Percentiles rank a stretch among this genome's conserved stretches.
Conservation (phyloP, 2,888 invertebrate species). For the Gymnosoma rotundatum region DNA sequence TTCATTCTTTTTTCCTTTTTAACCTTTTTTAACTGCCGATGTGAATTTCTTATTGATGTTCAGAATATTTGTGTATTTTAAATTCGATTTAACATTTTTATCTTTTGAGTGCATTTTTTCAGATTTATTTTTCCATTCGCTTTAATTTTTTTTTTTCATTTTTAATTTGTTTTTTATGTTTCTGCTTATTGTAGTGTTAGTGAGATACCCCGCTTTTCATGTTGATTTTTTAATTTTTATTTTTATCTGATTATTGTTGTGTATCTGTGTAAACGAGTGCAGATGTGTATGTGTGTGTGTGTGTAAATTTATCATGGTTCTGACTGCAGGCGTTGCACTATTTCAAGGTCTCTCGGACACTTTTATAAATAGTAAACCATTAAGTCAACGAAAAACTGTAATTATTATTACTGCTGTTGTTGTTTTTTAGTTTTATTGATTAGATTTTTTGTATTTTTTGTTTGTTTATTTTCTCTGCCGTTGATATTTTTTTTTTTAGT, state of each 20-base stretch:
- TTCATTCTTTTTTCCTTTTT: constrained; percentile 28
- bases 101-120: constrained; percentile 65
- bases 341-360: constrained; percentile 76
- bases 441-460: constrained; percentile 13
- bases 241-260: constrained; percentile 52
- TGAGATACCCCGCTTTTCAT: constrained; percentile 40
- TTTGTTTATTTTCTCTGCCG: constrained; percentile 10
- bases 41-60: constrained; percentile 50
- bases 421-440: constrained; percentile 14
- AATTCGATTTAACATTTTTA: constrained; percentile 46
- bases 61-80: constrained; percentile 27
- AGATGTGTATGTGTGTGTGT: neutral
- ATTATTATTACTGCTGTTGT: constrained; percentile 58
- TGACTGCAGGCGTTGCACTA: constrained; percentile 78
- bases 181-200: neutral
- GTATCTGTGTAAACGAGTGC: constrained; percentile 34
- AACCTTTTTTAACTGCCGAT: constrained; percentile 63
- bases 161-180: constrained; percentile 67
- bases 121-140: constrained; percentile 47
- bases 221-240: neutral
- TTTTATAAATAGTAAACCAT: constrained; percentile 69
- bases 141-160: constrained; percentile 46
- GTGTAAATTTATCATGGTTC: constrained; percentile 48
- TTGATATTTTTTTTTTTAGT: neutral
- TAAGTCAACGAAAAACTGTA: constrained; percentile 68